Evolutionary conservation across 2,113 vertebrate genomes (phyloP), one percentile per base, ranked within the genome.

Genomic region (Eurystomus gularis): DNA sequence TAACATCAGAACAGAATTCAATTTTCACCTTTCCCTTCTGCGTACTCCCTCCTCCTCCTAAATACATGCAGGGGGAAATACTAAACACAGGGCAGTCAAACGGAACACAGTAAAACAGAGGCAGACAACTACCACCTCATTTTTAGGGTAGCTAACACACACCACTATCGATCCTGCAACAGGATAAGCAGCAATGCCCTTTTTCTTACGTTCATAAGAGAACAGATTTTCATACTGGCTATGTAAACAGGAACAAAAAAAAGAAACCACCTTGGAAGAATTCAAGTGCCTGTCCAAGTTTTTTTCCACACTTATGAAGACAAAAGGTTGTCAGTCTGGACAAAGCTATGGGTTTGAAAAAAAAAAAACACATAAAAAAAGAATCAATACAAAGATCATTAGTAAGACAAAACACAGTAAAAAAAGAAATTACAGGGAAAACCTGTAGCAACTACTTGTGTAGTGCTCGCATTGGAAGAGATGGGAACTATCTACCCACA

Each of bases 381-480:
- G 35, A 10, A 69, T 58, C 20, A 87, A 31, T 23, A 13, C 28
- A 18, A 75, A 57, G 26, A 79, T 55, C 44, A 37, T 29, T 26
- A 68, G 4, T 24, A 77, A 7, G 6, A n/a, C 13, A 46, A 48
- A 57, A 44, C 5, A 25, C 72, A 89, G 11, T 6, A 52, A 52
- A 52, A 33, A 39, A 39, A 31, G 1, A 5, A 51, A 7, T 5
- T 4, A 29, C 1, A 31, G 6, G 3, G n/a, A 65, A 73, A 61
- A 7, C 9, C 6, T 2, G 5, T 2, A 71, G 21, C 10, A 81
- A 72, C 10, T 60, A 23, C 11, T 65, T 77, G 33, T 10, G 7
- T 0, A 1, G 8, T 14, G 18, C 44, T 4, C 28, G 8, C 35
- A 35, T 0, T 46, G 23, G 42, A 83, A 26, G 31, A 66, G 9